Conservation (phyloP, 2,797 vertebrate species). For the Hippoglossus hippoglossus region DNA sequence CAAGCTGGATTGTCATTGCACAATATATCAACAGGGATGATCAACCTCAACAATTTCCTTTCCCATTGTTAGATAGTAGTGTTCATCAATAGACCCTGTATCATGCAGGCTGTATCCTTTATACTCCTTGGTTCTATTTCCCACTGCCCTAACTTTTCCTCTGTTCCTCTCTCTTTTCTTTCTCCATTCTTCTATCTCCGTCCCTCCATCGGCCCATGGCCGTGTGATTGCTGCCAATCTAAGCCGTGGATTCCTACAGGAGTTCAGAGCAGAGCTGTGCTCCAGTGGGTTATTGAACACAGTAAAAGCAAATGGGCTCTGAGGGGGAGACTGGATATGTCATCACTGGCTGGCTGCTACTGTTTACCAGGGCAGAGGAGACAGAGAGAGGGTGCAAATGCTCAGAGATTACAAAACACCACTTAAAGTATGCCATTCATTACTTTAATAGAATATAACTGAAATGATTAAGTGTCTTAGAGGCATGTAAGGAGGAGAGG, state of each 20-base stretch:
- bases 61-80: background rate
- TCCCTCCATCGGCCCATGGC: slow-evolving; percentile 19
- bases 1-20: background rate
- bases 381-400: slow-evolving; percentile 2
- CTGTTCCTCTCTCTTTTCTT: background rate
- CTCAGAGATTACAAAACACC: slow-evolving; percentile 19
- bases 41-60: background rate
- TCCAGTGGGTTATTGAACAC: slow-evolving; percentile 65
- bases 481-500: background rate
- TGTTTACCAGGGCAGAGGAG: slow-evolving; percentile 42
- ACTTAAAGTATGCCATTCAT: slow-evolving; percentile 29
- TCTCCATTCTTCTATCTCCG: background rate
- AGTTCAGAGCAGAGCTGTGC: slow-evolving; percentile 42
- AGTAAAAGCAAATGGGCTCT: slow-evolving; percentile 40
- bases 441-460: background rate
- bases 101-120: slow-evolving; percentile 9
- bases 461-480: slow-evolving; percentile 8
- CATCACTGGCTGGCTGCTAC: slow-evolving; percentile 45
- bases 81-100: background rate
- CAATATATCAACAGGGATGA: background rate
- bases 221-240: slow-evolving; percentile 61
- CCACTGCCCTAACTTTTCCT: background rate
- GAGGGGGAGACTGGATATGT: slow-evolving; percentile 36
- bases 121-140: slow-evolving; percentile 8
- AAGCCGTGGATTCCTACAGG: slow-evolving; percentile 44